phyloP scores from a whole-genome alignment of 2,888 invertebrate genomes.

The Volucella inflata region DNA sequence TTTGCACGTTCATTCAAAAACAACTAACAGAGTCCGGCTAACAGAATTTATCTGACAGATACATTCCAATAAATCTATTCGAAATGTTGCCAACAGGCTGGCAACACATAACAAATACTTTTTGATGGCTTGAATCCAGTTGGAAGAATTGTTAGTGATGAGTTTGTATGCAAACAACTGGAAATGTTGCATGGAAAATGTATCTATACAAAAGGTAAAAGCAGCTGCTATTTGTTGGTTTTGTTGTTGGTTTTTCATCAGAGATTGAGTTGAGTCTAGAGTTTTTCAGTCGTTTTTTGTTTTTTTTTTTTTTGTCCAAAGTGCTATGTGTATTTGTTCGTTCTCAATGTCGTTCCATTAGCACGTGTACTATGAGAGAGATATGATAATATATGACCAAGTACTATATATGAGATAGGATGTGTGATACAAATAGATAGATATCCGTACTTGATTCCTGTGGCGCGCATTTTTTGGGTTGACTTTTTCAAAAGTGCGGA shows the following conservation, averaged over 20 bases:
- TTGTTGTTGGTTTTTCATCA: slow-evolving; percentile 25
- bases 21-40: slow-evolving; percentile 80
- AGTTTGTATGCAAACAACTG: slow-evolving; percentile 59
- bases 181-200: slow-evolving; percentile 78
- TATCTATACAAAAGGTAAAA: slow-evolving; percentile 23
- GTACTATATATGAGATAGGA: slow-evolving; percentile 58
- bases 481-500: slow-evolving; percentile 45
- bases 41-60: slow-evolving; percentile 80
- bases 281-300: slow-evolving; percentile 58
- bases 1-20: slow-evolving; percentile 83
- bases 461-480: slow-evolving; percentile 67
- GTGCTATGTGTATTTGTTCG: slow-evolving; percentile 53
- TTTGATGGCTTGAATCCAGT: slow-evolving; percentile 67
- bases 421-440: slow-evolving; percentile 40
- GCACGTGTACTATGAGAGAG: slow-evolving; percentile 74
- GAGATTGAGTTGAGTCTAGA: slow-evolving; percentile 50
- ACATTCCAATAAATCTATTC: slow-evolving; percentile 81
- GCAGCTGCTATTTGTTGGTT: slow-evolving; percentile 53
- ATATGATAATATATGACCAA: slow-evolving; percentile 61
- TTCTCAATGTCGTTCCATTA: slow-evolving; percentile 74
- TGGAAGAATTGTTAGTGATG: slow-evolving; percentile 78
- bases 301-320: slow-evolving; percentile 16
- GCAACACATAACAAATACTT: slow-evolving; percentile 74
- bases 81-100: slow-evolving; percentile 78
- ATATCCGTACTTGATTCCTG: slow-evolving; percentile 30